phyloP scores from a whole-genome alignment of 2,888 invertebrate genomes.

The Enchytraeus crypticus region DNA sequence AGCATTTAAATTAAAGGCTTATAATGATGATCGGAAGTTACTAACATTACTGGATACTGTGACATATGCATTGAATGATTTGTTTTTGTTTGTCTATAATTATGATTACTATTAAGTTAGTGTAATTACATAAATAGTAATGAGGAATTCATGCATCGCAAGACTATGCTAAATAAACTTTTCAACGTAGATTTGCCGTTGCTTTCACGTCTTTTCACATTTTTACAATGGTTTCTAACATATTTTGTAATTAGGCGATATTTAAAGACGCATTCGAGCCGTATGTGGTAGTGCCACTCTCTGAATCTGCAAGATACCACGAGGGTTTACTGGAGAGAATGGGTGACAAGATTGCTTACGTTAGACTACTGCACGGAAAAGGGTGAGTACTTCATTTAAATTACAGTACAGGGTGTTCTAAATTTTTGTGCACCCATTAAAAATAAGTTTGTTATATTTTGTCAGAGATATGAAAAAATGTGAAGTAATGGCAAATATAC shows the following conservation, averaged over 20 bases:
- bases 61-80: too few relatives aligned
- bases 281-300: slow-evolving; percentile 14
- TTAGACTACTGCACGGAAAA: slow-evolving; percentile 11
- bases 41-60: too few relatives aligned
- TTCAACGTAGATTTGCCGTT: too few relatives aligned
- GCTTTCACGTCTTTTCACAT: neutral
- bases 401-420: too few relatives aligned
- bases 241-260: slow-evolving; percentile 9
- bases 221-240: neutral
- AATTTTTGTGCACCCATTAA: neutral
- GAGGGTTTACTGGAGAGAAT: slow-evolving; percentile 22
- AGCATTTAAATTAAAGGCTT: too few relatives aligned
- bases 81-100: too few relatives aligned
- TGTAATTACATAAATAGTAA: too few relatives aligned
- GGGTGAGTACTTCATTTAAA: too few relatives aligned
- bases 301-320: slow-evolving; percentile 9
- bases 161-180: neutral
- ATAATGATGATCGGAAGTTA: too few relatives aligned
- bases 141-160: too few relatives aligned
- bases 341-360: slow-evolving; percentile 25
- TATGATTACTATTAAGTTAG: too few relatives aligned
- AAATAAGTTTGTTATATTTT: neutral
- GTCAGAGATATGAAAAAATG: neutral
- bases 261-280: slow-evolving; percentile 23
- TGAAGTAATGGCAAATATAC: too few relatives aligned